Conservation (phyloP, 2,888 invertebrate genomes). For the Limnephilus auricula region DNA sequence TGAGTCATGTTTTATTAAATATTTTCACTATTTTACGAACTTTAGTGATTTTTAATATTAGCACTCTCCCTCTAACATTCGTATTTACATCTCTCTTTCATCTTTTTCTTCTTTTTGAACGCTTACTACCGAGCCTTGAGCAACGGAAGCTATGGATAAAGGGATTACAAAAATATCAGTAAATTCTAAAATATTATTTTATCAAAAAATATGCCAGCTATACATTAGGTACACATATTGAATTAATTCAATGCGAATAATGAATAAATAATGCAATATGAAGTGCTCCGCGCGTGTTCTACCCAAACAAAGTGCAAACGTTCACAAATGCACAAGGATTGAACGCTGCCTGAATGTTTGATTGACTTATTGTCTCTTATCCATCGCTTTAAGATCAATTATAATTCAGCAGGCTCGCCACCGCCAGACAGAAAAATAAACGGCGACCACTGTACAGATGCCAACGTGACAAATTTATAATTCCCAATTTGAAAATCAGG, state of each 20-base stretch:
- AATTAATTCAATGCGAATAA: not conserved
- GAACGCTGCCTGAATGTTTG: constrained; percentile 4
- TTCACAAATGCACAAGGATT: constrained; percentile 16
- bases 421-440: constrained; percentile 31
- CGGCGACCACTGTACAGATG: constrained; percentile 4
- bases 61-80: too few species aligned
- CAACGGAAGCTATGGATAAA: too few species aligned
- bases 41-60: too few species aligned
- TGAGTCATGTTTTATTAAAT: too few species aligned
- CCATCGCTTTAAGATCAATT: not conserved
- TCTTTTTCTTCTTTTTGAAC: too few species aligned
- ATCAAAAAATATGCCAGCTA: not conserved
- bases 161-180: too few species aligned
- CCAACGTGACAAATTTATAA: constrained; percentile 23
- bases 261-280: not conserved
- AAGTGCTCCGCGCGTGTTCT: not conserved
- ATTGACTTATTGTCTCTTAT: constrained; percentile 23
- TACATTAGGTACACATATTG: not conserved
- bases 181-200: too few species aligned
- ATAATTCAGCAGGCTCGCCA: constrained; percentile 15
- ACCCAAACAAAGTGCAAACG: constrained; percentile 8
- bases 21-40: too few species aligned
- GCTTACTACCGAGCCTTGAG: too few species aligned
- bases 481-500: constrained; percentile 37
- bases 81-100: too few species aligned